These are phyloP conservation scores for Aspidiotus rigidus DNA, from an alignment of 2,888 invertebrate genomes.

Conservation along the genomic window DNA sequence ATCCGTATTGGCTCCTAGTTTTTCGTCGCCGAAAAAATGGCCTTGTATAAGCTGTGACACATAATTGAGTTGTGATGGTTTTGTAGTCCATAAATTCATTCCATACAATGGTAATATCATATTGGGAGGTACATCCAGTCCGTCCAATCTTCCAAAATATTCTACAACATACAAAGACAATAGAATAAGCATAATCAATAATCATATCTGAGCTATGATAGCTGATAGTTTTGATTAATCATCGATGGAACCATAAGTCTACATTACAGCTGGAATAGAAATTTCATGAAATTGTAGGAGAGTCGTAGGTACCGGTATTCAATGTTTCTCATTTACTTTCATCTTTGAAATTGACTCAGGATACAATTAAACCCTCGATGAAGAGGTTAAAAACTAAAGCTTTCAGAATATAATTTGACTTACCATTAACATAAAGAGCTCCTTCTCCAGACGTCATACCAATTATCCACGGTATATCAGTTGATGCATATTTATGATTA, in stretches of 20 bases:
- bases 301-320: too few relatives aligned
- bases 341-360: too few relatives aligned
- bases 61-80: constrained; percentile 7
- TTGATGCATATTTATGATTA: constrained; percentile 30
- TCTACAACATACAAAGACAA: neutral
- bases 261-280: too few relatives aligned
- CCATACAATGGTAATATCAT: constrained; percentile 3
- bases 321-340: too few relatives aligned
- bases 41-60: neutral
- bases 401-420: constrained; percentile 40
- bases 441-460: constrained; percentile 68
- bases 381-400: too few relatives aligned
- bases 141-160: neutral
- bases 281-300: too few relatives aligned
- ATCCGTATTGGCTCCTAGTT: constrained; percentile 6
- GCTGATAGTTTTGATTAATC: too few relatives aligned
- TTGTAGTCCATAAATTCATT: constrained; percentile 18
- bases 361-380: too few relatives aligned
- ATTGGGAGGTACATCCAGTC: neutral
- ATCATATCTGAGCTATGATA: too few relatives aligned
- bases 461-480: constrained; percentile 59
- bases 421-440: constrained; percentile 55
- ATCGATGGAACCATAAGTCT: too few relatives aligned
- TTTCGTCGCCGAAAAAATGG: constrained; percentile 12
- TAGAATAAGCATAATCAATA: too few relatives aligned